Conservation (phyloP, 2,113 vertebrate genomes). For the Nerophis ophidion region DNA sequence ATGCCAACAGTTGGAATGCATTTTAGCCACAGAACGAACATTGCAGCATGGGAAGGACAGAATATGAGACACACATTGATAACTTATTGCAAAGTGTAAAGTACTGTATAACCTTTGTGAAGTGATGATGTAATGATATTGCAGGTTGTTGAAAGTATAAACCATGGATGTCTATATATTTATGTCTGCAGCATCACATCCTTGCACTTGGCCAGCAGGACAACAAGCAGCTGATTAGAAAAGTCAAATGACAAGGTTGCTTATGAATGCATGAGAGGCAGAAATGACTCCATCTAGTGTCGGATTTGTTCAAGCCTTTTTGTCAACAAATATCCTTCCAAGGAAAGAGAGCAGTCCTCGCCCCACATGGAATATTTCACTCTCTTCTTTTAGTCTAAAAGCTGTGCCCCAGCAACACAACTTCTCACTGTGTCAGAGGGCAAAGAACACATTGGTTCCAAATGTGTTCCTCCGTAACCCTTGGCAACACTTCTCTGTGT, state of each 20-base stretch:
- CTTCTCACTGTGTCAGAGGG: not conserved
- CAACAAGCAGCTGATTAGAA: constrained; percentile 2
- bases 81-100: not conserved
- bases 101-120: too few species aligned
- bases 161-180: too few species aligned
- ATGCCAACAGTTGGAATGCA: too few species aligned
- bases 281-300: not conserved
- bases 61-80: not conserved
- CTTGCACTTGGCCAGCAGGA: constrained; percentile 2
- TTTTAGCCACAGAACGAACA: not conserved
- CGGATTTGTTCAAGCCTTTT: constrained; percentile 1
- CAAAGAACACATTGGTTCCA: constrained; percentile 1
- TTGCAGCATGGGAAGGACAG: too few species aligned
- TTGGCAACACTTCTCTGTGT: constrained; percentile 39
- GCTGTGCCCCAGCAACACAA: not conserved
- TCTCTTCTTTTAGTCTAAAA: constrained; percentile 2
- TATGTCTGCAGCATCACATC: not conserved
- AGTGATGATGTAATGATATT: too few species aligned
- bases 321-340: constrained; percentile 25
- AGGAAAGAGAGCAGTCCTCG: constrained; percentile 7
- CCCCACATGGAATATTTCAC: not conserved
- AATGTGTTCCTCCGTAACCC: constrained; percentile 27
- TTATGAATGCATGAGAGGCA: not conserved
- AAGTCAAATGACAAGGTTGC: not conserved
- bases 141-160: too few species aligned